phyloP scores from a whole-genome alignment of 2,113 vertebrate species.

The Callopanchax toddi region DNA sequence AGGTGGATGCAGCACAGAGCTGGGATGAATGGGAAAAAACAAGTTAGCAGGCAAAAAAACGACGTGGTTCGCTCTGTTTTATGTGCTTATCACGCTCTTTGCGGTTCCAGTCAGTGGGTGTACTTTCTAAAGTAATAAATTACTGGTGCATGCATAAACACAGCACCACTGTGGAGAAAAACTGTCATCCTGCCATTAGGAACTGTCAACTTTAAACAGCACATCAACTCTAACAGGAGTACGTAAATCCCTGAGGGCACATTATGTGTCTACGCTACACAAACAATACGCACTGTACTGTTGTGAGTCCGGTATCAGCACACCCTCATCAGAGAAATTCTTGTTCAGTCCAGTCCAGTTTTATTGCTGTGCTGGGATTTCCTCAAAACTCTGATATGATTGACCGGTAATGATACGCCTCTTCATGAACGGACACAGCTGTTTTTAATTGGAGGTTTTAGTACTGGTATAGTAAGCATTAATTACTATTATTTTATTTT shows the following conservation, averaged over 20 bases:
- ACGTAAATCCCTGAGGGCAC: neutral
- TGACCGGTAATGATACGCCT: neutral
- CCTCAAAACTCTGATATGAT: constrained; percentile 29
- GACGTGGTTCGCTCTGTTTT: constrained; percentile 6
- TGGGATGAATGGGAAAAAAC: constrained; percentile 11
- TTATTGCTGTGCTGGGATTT: constrained; percentile 38
- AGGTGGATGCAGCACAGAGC: no score
- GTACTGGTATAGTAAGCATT: no score
- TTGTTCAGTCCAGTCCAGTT: neutral
- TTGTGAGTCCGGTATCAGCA: neutral
- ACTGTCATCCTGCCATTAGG: neutral
- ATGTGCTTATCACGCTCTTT: neutral
- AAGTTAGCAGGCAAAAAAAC: constrained; percentile 38
- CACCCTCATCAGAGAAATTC: neutral
- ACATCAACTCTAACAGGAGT: neutral
- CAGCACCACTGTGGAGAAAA: neutral
- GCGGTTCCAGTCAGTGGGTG: neutral
- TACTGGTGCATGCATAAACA: constrained; percentile 4
- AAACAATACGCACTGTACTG: constrained; percentile 29
- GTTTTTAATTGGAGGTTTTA: no score
- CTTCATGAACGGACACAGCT: no score
- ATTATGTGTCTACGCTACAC: constrained; percentile 8
- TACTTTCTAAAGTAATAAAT: neutral
- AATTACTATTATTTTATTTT: no score
- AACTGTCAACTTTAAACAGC: neutral